Evolutionary conservation across 2,888 invertebrate species (phyloP).

Genomic region (Hypolimnas misippus): DNA sequence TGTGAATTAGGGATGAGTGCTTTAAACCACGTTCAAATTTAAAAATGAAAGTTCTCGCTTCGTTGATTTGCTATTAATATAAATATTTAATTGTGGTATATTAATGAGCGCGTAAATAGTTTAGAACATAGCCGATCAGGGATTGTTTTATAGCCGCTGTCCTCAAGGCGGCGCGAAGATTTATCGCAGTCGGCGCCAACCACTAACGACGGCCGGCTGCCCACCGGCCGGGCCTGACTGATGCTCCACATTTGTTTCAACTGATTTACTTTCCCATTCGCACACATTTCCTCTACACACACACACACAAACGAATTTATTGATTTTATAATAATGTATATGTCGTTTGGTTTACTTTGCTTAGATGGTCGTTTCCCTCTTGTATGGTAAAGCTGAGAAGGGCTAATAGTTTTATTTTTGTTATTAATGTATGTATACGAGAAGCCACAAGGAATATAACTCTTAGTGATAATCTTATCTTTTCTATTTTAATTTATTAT

Average conservation of each 20-base stretch:
- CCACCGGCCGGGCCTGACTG: constrained; percentile 65
- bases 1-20: background rate
- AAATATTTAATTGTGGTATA: constrained; percentile 14
- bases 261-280: constrained; percentile 72
- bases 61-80: background rate
- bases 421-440: too few relatives aligned
- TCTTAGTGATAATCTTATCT: too few relatives aligned
- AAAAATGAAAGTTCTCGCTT: background rate
- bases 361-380: background rate
- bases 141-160: constrained; percentile 56
- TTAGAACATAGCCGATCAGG: constrained; percentile 52
- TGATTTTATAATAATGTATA: constrained; percentile 15
- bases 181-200: constrained; percentile 73
- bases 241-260: constrained; percentile 80
- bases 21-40: background rate
- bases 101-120: constrained; percentile 33
- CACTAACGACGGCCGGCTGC: constrained; percentile 73
- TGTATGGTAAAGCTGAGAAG: too few relatives aligned
- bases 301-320: constrained; percentile 43
- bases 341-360: background rate
- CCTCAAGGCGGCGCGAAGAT: constrained; percentile 77
- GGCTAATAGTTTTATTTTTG: too few relatives aligned
- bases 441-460: too few relatives aligned
- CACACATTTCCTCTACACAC: constrained; percentile 60
- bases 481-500: too few relatives aligned